These are phyloP conservation scores for Desoria tigrina DNA, from an alignment of 2,888 invertebrate genomes.

Conservation along the genomic window DNA sequence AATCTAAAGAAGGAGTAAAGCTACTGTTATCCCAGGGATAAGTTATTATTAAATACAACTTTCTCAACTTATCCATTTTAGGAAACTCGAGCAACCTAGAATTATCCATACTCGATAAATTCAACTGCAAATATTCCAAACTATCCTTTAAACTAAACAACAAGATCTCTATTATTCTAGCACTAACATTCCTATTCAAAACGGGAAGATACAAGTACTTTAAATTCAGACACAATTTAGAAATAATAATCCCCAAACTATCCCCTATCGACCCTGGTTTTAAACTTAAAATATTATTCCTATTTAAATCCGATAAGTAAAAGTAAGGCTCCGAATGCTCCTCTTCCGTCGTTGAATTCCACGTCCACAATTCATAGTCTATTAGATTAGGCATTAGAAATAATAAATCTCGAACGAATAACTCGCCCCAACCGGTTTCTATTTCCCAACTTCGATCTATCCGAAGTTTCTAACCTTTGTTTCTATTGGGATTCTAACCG, in stretches of 20 bases:
- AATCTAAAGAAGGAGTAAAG: too few relatives aligned
- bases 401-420: conserved; percentile 37
- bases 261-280: conserved; percentile 44
- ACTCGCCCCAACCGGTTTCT: conserved; percentile 36
- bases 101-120: conserved; percentile 39
- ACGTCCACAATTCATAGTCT: conserved; percentile 46
- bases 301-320: conserved; percentile 19
- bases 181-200: conserved; percentile 34
- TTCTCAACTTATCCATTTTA: conserved; percentile 28
- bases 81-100: conserved; percentile 41
- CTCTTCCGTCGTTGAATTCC: conserved; percentile 44
- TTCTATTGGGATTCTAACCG: too few relatives aligned
- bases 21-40: too few relatives aligned
- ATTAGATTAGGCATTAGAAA: conserved; percentile 38
- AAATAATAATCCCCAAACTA: conserved; percentile 25
- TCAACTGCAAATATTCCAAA: conserved; percentile 41
- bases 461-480: too few relatives aligned
- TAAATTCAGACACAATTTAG: conserved; percentile 34
- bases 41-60: conserved; percentile 42
- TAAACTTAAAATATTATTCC: conserved; percentile 28
- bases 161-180: conserved; percentile 35
- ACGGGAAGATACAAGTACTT: conserved; percentile 43
- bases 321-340: conserved; percentile 42
- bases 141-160: conserved; percentile 29
- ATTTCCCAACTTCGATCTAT: conserved; percentile 44